These are phyloP conservation scores for Glyphotaelius pellucidus DNA, from an alignment of 2,888 invertebrate genomes.

Conservation along the genomic window DNA sequence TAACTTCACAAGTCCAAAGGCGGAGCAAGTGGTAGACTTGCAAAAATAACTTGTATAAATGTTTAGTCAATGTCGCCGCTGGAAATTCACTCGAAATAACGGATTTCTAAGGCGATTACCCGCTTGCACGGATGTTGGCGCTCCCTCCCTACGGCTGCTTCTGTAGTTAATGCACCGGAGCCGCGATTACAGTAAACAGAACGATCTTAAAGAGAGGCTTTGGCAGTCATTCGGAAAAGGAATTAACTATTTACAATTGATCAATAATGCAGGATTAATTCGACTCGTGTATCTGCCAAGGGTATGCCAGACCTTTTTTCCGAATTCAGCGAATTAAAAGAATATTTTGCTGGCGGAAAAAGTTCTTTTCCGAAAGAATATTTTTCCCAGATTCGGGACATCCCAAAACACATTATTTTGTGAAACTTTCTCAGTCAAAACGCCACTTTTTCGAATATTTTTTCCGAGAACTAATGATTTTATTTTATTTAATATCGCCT, in stretches of 20 bases:
- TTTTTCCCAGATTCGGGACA: too few relatives aligned
- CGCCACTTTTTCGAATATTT: too few relatives aligned
- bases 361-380: too few relatives aligned
- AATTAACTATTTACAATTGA: constrained; percentile 2
- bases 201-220: not conserved
- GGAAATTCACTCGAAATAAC: constrained; percentile 6
- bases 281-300: not conserved
- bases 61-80: not conserved
- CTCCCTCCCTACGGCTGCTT: not conserved
- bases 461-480: too few relatives aligned
- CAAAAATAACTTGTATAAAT: constrained; percentile 2
- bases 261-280: constrained; percentile 2
- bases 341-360: not conserved
- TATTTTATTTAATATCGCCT: too few relatives aligned
- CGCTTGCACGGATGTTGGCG: not conserved
- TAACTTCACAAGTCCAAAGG: not conserved
- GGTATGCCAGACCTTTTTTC: not conserved
- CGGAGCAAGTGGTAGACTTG: not conserved
- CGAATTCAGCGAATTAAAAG: not conserved
- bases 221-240: not conserved
- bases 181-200: constrained; percentile 3
- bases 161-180: constrained; percentile 17
- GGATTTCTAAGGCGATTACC: constrained; percentile 25
- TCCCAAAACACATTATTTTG: too few relatives aligned
- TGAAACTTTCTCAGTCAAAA: too few relatives aligned